Evolutionary conservation across 2,888 invertebrate species (phyloP).

Genomic region (Cephus rjabovi): DNA sequence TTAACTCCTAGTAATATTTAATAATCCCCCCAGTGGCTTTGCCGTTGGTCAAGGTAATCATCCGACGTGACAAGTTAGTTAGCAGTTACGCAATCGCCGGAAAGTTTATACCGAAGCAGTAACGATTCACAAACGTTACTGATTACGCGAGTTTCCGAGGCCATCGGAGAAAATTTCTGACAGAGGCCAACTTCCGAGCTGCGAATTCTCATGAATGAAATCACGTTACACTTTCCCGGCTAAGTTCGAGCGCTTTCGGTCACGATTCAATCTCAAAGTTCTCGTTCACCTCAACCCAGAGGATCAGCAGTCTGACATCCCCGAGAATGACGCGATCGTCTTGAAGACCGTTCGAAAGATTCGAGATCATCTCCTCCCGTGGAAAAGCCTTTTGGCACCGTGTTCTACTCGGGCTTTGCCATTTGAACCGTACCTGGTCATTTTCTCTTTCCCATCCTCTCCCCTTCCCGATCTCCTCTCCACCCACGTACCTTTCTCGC

Average conservation of each 20-base stretch:
- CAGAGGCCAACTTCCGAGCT: slow-evolving; percentile 5
- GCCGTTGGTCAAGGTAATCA: background rate
- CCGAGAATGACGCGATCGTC: background rate
- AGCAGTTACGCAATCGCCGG: background rate
- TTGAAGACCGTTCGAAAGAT: background rate
- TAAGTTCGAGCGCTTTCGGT: slow-evolving; percentile 31
- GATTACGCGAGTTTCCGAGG: background rate
- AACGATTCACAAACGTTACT: no score
- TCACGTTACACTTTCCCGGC: slow-evolving; percentile 16
- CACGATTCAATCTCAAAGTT: slow-evolving; percentile 36
- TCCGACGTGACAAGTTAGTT: background rate
- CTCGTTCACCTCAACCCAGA: background rate
- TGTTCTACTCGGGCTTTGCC: background rate
- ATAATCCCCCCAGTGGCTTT: background rate
- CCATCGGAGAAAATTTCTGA: background rate
- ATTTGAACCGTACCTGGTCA: background rate
- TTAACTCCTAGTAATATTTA: background rate
- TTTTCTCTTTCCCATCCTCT: background rate
- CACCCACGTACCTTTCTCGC: slow-evolving; percentile 18
- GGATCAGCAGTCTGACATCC: background rate
- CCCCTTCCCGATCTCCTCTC: slow-evolving; percentile 10
- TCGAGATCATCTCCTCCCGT: background rate
- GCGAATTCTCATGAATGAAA: slow-evolving; percentile 13
- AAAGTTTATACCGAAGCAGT: background rate
- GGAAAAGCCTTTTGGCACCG: background rate